phyloP scores from a whole-genome alignment of 1,140 invertebrate genomes.

The Penaeus japonicus region DNA sequence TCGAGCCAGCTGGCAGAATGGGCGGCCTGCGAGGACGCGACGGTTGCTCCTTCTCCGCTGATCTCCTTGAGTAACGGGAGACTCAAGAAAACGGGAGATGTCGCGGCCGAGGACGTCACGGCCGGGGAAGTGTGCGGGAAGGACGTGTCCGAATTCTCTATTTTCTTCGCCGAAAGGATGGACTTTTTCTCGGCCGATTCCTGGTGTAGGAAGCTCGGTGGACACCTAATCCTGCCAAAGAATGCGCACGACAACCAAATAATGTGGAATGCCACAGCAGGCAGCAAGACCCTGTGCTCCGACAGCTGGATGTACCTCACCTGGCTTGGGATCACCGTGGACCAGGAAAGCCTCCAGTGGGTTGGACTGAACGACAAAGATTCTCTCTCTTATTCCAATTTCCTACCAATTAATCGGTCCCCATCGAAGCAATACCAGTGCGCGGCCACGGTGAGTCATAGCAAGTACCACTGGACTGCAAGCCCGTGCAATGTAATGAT shows the following conservation, averaged over 20 bases:
- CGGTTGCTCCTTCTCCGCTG: too few species aligned
- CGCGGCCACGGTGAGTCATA: conserved; percentile 31
- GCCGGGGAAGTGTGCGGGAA: neutral
- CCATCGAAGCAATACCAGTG: conserved; percentile 38
- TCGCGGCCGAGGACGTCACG: too few species aligned
- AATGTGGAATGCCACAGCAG: conserved; percentile 10
- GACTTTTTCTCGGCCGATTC: conserved; percentile 7
- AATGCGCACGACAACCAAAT: neutral
- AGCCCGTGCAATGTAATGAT: conserved; percentile 21
- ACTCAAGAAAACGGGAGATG: conserved; percentile 2
- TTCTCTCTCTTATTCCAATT: neutral
- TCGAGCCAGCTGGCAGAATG: too few species aligned
- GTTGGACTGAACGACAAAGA: neutral
- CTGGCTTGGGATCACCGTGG: conserved; percentile 23
- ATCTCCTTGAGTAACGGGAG: neutral
- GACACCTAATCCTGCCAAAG: conserved; percentile 26
- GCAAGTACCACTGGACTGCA: conserved; percentile 32
- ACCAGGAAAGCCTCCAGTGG: neutral
- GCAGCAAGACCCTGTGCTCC: conserved; percentile 1
- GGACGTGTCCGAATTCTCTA: conserved; percentile 10
- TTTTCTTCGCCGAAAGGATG: conserved; percentile 38
- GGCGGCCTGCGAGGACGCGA: too few species aligned
- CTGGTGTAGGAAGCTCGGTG: conserved; percentile 36
- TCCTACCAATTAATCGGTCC: conserved; percentile 7
- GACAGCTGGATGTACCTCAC: conserved; percentile 32